A percentile compares a stretch with the other conserved stretches of the same genome.
These are phyloP conservation scores for Peromyscus aztecus DNA, from an alignment of 2,797 vertebrate species.

Conservation along the genomic window DNA sequence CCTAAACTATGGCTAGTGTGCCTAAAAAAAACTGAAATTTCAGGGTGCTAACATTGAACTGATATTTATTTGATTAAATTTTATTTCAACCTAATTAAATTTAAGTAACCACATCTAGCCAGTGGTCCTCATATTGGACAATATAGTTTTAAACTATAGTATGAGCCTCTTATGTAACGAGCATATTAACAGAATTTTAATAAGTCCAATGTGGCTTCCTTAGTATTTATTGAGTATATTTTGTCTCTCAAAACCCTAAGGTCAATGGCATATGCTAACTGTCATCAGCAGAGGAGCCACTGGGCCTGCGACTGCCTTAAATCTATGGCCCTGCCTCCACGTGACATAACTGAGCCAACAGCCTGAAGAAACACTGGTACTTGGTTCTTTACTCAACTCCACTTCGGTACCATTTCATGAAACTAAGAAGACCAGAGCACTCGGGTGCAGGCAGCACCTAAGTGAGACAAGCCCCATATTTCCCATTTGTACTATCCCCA, in stretches of 20 bases:
- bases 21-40: neutral
- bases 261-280: neutral
- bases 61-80: neutral
- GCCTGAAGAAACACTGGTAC: neutral
- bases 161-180: neutral
- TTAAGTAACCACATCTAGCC: neutral
- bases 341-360: neutral
- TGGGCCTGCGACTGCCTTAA: neutral
- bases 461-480: neutral
- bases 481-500: neutral
- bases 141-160: neutral
- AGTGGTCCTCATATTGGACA: neutral
- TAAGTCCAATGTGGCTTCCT: neutral
- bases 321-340: neutral
- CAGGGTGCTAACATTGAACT: neutral
- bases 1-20: neutral
- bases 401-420: neutral
- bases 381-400: neutral
- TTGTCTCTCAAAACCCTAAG: neutral
- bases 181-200: neutral
- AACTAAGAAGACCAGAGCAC: neutral
- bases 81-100: conserved; percentile 1
- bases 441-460: neutral
- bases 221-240: neutral
- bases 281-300: neutral